Evolutionary conservation across 2,797 vertebrate species (phyloP), one percentile per base, ranked within the genome.

Genomic region (Sebastes jordani): DNA sequence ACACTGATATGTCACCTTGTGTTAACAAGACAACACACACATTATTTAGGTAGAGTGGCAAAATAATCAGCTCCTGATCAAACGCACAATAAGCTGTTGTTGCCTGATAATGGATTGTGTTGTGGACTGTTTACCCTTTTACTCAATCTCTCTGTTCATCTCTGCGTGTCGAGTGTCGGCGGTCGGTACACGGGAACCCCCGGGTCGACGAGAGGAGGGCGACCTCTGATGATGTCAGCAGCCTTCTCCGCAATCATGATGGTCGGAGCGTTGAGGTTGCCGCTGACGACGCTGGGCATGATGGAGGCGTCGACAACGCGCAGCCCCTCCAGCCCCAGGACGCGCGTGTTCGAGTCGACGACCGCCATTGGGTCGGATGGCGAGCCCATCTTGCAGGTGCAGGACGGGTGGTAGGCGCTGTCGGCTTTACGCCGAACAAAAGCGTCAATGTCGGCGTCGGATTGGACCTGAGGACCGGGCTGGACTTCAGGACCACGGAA

Each of bases 161-260:
- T 93, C 92, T 97, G 97, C 0, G 94, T 96, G 82, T 96, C 89
- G 13, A 98, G 91, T 2, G 93, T 97, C 7, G 76, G 70, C 2
- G 97, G 97, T 42, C 89, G 93, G 87, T 99, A 99, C 10, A 99
- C 96, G 0, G 97, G 96, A 79, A 98, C 90, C 0, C 92, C 93
- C 2, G 88, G 74, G 54, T 97, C 97, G 1, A 83, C 76, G 13
- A 98, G 97, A 0, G 93, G 58, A 1, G 96, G 96, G 16, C 91
- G 86, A 16, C 97, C 97, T 90, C 95, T 97, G 81, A 99, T 98
- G 25, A 97, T 92, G 87, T 99, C 99, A 0, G 98, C 97, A 2
- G 96, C 95, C 87, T 99, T 99, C 92, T 99, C 99, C 2, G 98
- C 98, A 1, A 99, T 95, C 99, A 99, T 99, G 88, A 99, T 96